phyloP scores from a whole-genome alignment of 2,113 vertebrate genomes.

The Ascaphus truei region DNA sequence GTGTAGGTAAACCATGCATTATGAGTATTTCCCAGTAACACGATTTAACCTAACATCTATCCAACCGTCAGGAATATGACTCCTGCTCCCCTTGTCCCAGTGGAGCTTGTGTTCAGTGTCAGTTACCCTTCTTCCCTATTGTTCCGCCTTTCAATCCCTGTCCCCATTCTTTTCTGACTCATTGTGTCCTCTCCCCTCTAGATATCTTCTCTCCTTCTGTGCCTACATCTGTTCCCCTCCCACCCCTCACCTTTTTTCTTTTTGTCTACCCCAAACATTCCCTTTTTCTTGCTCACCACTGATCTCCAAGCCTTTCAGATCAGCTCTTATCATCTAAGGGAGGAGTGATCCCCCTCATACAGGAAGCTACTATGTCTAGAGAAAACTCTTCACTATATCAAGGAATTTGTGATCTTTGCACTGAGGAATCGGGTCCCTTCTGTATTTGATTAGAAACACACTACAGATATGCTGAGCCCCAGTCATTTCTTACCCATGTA shows the following conservation, averaged over 20 bases:
- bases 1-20: neutral
- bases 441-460: too few relatives aligned
- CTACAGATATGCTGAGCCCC: too few relatives aligned
- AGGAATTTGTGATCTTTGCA: too few relatives aligned
- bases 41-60: slow-evolving; percentile 2
- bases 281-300: neutral
- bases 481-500: too few relatives aligned
- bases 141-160: slow-evolving; percentile 1
- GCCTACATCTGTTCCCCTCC: slow-evolving; percentile 35
- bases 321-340: neutral
- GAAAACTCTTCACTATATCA: too few relatives aligned
- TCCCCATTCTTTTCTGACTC: slow-evolving; percentile 34
- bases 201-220: slow-evolving; percentile 35
- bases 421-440: too few relatives aligned
- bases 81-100: slow-evolving; percentile 28
- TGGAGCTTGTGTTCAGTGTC: slow-evolving; percentile 33
- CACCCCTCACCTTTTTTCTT: slow-evolving; percentile 18
- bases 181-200: slow-evolving; percentile 33
- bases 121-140: slow-evolving; percentile 21
- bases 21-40: slow-evolving; percentile 4
- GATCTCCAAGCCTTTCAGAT: neutral
- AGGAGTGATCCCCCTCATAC: too few relatives aligned
- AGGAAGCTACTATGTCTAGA: too few relatives aligned
- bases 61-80: slow-evolving; percentile 21
- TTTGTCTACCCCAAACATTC: slow-evolving; percentile 31